Evolutionary conservation across 2,797 vertebrate species (phyloP).

Genomic region (Melanitta fusca): DNA sequence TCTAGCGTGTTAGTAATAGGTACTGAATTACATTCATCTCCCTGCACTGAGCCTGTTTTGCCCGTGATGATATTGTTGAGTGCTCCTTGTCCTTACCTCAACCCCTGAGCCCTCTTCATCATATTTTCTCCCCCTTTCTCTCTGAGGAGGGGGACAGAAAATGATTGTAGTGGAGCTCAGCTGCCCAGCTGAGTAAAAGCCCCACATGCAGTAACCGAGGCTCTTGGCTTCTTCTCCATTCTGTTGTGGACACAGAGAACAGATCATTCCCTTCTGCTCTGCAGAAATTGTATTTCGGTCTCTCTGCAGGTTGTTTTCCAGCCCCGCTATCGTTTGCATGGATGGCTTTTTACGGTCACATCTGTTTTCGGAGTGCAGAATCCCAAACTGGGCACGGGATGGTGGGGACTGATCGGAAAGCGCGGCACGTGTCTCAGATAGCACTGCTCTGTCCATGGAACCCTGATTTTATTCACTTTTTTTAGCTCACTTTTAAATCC

Average conservation of each 20-base stretch:
- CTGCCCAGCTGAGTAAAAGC: too few relatives aligned
- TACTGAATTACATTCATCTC: too few relatives aligned
- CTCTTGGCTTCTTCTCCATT: neutral
- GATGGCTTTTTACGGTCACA: accelerated
- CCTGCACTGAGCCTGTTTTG: too few relatives aligned
- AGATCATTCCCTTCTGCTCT: neutral
- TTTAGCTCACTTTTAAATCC: neutral
- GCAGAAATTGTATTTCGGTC: accelerated
- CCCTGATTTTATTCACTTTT: neutral
- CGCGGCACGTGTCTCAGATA: accelerated
- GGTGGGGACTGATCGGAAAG: accelerated
- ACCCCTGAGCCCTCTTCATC: too few relatives aligned
- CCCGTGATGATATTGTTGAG: too few relatives aligned
- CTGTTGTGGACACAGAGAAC: neutral
- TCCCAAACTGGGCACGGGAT: accelerated
- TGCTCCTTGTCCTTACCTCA: too few relatives aligned
- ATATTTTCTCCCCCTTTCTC: too few relatives aligned
- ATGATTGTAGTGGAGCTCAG: too few relatives aligned
- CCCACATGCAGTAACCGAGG: too few relatives aligned
- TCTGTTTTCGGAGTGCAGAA: too few relatives aligned
- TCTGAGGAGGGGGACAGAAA: too few relatives aligned
- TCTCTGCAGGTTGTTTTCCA: neutral
- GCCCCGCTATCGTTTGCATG: accelerated
- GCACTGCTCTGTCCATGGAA: neutral
- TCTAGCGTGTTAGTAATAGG: too few relatives aligned